phyloP scores from a whole-genome alignment of 1,140 invertebrate genomes.

The Pseudomyrmex concolor region DNA sequence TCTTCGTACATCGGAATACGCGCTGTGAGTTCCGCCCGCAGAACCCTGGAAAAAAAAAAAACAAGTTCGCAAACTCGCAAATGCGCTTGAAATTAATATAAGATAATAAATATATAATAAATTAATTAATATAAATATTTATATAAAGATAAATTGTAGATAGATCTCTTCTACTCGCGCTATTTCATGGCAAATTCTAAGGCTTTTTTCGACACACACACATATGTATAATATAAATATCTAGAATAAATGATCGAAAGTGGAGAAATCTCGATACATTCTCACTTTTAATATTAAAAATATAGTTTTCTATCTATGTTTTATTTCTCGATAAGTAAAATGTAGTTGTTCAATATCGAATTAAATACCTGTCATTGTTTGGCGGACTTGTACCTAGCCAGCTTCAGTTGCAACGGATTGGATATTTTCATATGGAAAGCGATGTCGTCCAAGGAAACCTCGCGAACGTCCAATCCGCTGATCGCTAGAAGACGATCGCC shows the following conservation, averaged over 20 bases:
- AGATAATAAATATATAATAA: no score
- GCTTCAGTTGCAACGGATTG: conserved; percentile 82
- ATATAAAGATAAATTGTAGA: no score
- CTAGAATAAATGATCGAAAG: no score
- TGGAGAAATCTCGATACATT: no score
- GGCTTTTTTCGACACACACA: no score
- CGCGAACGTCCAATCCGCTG: conserved; percentile 94
- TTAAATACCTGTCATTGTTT: conserved; percentile 78
- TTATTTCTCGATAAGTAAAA: no score
- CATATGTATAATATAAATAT: no score
- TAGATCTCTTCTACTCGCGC: no score
- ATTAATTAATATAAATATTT: no score
- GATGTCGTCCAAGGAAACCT: conserved; percentile 91
- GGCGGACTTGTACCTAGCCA: conserved; percentile 79
- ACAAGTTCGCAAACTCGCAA: not conserved
- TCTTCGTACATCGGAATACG: conserved; percentile 47
- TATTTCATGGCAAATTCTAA: no score
- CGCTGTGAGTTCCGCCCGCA: conserved; percentile 75
- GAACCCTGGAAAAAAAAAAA: conserved; percentile 70
- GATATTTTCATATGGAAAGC: conserved; percentile 82
- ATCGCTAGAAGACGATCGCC: conserved; percentile 97
- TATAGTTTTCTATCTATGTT: not conserved
- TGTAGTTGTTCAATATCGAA: not conserved
- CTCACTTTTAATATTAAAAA: not conserved
- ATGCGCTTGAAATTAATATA: not conserved